Evolutionary conservation across 2,888 invertebrate species (phyloP), one percentile per base, ranked within the genome.

Genomic region (Ophion costatus): DNA sequence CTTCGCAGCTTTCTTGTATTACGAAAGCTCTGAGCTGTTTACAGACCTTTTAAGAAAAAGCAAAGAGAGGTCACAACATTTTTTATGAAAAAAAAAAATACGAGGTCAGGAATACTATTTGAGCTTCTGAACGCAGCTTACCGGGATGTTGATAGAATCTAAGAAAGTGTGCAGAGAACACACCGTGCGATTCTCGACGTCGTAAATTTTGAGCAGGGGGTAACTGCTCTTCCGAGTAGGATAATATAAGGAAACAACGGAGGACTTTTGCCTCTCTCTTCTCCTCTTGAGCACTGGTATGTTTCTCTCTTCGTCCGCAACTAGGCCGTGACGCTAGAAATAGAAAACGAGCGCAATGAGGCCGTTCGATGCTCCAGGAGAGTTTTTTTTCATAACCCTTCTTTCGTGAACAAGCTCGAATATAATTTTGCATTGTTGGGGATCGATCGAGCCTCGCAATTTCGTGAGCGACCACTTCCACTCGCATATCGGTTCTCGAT

Each of bases 161-260:
- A 4, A 51, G 51, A 51, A 51, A 17, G 51, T 4, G 51, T 17
- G 51, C 17, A 17, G 51, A 51, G 51, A 0, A 51, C 11, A 38
- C 6, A 38, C 38, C 38, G 38, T 9, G 9, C 7, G 38, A 38
- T 38, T 38, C 9, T 38, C 9, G 38, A 9, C 38, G 9, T 38
- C 38, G 38, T 51, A 51, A 51, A 51, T 51, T 51, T 38, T 7
- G 38, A 38, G 14, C 17, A 51, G 51, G 51, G 51, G 51, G 51
- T 51, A 17, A 51, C 38, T 57, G 0, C 56, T 29, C 6, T 7
- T 38, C 59, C 59, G 71, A 86, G 86, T 83, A 82, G 86, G 89
- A 88, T 88, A 90, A 90, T 90, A 91, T 91, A 29, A 29, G 87
- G 89, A 90, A 90, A 89, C 89, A 89, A 84, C 76, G 78, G 82